These are phyloP conservation scores for Pemphredon lugubris DNA, from an alignment of 2,888 invertebrate genomes.

Conservation along the genomic window DNA sequence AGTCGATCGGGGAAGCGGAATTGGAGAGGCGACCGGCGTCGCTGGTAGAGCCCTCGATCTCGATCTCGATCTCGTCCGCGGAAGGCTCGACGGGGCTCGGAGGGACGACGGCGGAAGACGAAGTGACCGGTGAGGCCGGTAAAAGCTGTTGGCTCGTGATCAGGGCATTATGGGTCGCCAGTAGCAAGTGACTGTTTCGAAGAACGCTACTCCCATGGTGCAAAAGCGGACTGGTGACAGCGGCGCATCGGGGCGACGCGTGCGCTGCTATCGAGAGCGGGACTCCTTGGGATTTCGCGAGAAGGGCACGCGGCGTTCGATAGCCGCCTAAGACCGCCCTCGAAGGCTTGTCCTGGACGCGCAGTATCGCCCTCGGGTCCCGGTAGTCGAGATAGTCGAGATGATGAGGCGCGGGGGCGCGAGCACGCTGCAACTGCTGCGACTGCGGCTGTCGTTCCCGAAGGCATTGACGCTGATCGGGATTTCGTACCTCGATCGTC, in stretches of 20 bases:
- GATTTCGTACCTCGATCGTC: conserved; percentile 79
- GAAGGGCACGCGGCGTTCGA: conserved; percentile 73
- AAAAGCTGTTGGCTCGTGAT: conserved; percentile 64
- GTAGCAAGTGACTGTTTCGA: conserved; percentile 60
- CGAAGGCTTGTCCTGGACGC: conserved; percentile 76
- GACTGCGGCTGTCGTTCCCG: conserved; percentile 65
- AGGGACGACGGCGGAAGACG: conserved; percentile 7
- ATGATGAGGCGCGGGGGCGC: conserved; percentile 71
- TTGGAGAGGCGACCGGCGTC: conserved; percentile 34
- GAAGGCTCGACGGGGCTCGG: conserved; percentile 24
- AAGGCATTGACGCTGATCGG: conserved; percentile 69
- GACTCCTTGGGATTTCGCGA: conserved; percentile 73
- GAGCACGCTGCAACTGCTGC: conserved; percentile 58
- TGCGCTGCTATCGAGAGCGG: conserved; percentile 71
- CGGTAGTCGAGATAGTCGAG: conserved; percentile 80
- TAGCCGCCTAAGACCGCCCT: conserved; percentile 77
- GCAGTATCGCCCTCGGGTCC: conserved; percentile 77
- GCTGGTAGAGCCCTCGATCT: too few relatives aligned
- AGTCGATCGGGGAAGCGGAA: conserved; percentile 41
- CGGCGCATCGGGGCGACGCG: conserved; percentile 42
- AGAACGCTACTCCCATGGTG: conserved; percentile 49
- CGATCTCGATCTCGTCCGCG: conserved; percentile 32
- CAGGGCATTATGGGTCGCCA: conserved; percentile 63
- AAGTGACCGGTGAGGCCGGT: conserved; percentile 29
- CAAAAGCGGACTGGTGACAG: conserved; percentile 41